Conservation (phyloP, 2,888 invertebrate species). For the Scaptomyza tumidula region DNA sequence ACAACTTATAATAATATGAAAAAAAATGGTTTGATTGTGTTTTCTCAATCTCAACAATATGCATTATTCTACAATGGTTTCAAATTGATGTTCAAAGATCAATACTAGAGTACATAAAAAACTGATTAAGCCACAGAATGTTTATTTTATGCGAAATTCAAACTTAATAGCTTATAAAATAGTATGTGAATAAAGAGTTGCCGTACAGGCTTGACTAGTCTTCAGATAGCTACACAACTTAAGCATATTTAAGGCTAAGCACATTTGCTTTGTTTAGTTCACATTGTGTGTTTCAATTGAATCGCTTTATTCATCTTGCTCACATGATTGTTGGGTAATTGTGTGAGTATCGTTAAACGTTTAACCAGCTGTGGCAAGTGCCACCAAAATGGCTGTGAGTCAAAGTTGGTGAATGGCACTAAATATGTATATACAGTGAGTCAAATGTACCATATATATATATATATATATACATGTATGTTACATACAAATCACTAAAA, state of each 20-base stretch:
- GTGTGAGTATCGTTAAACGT: conserved; percentile 5
- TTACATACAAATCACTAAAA: conserved; percentile 13
- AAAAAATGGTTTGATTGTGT: too few relatives aligned
- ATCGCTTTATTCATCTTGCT: not conserved
- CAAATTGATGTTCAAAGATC: too few relatives aligned
- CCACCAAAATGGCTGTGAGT: conserved; percentile 11
- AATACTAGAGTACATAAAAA: too few relatives aligned
- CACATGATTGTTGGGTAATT: conserved; percentile 10
- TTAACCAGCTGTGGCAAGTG: conserved; percentile 5
- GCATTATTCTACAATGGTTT: too few relatives aligned
- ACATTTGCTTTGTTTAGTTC: not conserved
- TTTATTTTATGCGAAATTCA: too few relatives aligned
- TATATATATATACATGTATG: not conserved
- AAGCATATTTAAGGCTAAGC: not conserved
- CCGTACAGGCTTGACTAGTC: too few relatives aligned
- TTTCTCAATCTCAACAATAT: too few relatives aligned
- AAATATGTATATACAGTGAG: not conserved
- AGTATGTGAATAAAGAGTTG: too few relatives aligned
- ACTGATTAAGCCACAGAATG: too few relatives aligned
- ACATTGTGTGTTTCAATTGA: too few relatives aligned
- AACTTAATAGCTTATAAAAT: too few relatives aligned
- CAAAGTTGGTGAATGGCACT: conserved; percentile 5
- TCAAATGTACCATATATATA: not conserved
- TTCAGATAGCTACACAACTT: not conserved
- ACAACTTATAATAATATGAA: too few relatives aligned